A percentile compares a stretch with the other conserved stretches of the same genome.
Conservation (phyloP, 2,888 invertebrate genomes). For the Congeria kusceri region DNA sequence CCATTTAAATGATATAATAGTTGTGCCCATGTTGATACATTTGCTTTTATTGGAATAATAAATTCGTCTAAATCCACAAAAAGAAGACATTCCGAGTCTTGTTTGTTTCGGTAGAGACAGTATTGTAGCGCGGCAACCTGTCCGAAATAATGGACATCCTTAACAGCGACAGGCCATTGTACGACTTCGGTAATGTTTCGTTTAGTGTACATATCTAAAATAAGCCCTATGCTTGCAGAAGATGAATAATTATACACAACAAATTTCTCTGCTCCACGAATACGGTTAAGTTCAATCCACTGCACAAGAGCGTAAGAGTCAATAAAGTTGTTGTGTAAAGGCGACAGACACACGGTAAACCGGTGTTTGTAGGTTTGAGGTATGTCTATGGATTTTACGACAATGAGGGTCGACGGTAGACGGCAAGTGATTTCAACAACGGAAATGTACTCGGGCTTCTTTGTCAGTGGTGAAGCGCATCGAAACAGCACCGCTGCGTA, state of each 20-base stretch:
- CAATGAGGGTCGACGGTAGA: conserved; percentile 44
- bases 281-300: conserved; percentile 81
- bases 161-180: conserved; percentile 79
- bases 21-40: too few relatives aligned
- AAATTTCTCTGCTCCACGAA: conserved; percentile 81
- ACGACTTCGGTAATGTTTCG: conserved; percentile 74
- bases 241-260: conserved; percentile 80
- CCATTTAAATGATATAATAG: too few relatives aligned
- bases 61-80: too few relatives aligned
- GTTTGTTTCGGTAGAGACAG: conserved; percentile 80
- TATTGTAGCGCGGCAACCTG: conserved; percentile 83
- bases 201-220: conserved; percentile 73
- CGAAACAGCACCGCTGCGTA: background rate
- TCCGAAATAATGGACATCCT: conserved; percentile 83
- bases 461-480: background rate
- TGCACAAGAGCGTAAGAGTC: conserved; percentile 79
- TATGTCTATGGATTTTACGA: background rate
- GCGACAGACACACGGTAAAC: conserved; percentile 77
- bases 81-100: conserved; percentile 63
- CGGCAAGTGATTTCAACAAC: conserved; percentile 50
- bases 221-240: conserved; percentile 68
- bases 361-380: conserved; percentile 13
- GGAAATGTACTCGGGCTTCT: conserved; percentile 55
- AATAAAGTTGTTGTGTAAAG: conserved; percentile 72
- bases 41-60: too few relatives aligned